phyloP scores from a whole-genome alignment of 2,888 invertebrate genomes.

The Muschampia plurimacula region DNA sequence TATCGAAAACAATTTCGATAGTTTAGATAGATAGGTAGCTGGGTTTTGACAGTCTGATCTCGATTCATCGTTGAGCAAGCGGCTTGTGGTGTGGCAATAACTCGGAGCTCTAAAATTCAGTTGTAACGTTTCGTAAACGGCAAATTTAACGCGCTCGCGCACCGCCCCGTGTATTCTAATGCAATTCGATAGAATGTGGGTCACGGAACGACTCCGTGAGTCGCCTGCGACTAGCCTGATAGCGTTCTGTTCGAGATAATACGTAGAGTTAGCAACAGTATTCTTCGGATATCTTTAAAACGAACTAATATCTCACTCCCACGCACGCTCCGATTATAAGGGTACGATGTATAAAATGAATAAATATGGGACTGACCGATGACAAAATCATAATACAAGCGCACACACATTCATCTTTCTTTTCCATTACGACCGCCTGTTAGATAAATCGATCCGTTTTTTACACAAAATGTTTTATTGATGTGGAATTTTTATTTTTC shows the following conservation, averaged over 20 bases:
- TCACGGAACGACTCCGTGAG: slow-evolving; percentile 65
- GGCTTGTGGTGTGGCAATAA: slow-evolving; percentile 71
- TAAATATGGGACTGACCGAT: not conserved
- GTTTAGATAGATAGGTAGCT: slow-evolving; percentile 51
- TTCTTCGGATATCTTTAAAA: slow-evolving; percentile 12
- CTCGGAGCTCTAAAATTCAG: slow-evolving; percentile 78
- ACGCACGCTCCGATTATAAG: not conserved
- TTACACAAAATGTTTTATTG: not conserved
- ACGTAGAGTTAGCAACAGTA: slow-evolving; percentile 30
- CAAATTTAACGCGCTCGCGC: slow-evolving; percentile 79
- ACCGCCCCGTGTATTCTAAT: slow-evolving; percentile 79
- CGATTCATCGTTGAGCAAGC: slow-evolving; percentile 76
- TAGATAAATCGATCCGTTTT: not conserved
- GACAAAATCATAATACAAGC: slow-evolving; percentile 1
- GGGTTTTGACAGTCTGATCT: slow-evolving; percentile 67
- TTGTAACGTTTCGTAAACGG: slow-evolving; percentile 83
- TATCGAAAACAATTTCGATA: slow-evolving; percentile 45
- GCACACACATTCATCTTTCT: slow-evolving; percentile 13
- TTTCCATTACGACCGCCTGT: slow-evolving; percentile 23
- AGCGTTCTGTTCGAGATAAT: slow-evolving; percentile 53
- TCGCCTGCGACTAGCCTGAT: slow-evolving; percentile 53
- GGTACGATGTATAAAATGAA: not conserved
- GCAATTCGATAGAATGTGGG: slow-evolving; percentile 79
- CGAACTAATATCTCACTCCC: not conserved
- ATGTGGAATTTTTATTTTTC: not conserved